Conservation (phyloP, 2,797 vertebrate species). For the Synaphobranchus kaupii region DNA sequence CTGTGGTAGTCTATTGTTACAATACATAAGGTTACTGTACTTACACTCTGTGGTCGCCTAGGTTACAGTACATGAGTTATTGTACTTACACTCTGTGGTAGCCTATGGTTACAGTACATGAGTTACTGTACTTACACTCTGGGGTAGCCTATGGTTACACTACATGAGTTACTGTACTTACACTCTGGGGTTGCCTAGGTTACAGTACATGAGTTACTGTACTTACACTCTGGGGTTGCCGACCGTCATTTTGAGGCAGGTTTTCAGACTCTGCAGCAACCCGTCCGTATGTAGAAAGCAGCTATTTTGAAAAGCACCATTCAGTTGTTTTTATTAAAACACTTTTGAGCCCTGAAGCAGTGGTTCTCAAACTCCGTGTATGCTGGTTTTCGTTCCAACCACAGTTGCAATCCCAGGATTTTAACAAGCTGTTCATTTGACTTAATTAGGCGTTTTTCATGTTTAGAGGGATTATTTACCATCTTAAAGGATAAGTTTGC, state of each 20-base stretch:
- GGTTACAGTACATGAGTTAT: too few species aligned
- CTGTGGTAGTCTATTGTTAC: too few species aligned
- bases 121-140: background rate
- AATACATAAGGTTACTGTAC: background rate
- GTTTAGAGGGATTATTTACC: too few species aligned
- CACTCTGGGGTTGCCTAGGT: background rate
- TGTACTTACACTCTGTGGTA: background rate
- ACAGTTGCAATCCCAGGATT: too few species aligned
- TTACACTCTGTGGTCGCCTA: background rate
- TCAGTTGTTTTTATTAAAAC: background rate
- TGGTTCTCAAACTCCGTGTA: too few species aligned
- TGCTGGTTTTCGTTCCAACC: too few species aligned
- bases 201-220: background rate
- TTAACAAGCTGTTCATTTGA: too few species aligned
- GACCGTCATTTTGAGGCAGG: slow-evolving; percentile 58
- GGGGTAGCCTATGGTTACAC: background rate
- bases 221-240: slow-evolving; percentile 54
- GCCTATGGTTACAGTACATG: too few species aligned
- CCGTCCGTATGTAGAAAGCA: slow-evolving; percentile 56
- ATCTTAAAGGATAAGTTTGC: too few species aligned
- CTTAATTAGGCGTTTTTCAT: too few species aligned
- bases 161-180: background rate
- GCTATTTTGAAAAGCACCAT: slow-evolving; percentile 49
- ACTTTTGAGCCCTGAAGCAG: background rate
- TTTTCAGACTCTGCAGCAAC: slow-evolving; percentile 44